phyloP scores from a whole-genome alignment of 2,113 vertebrate species.

The Petrocephalus zakoni region DNA sequence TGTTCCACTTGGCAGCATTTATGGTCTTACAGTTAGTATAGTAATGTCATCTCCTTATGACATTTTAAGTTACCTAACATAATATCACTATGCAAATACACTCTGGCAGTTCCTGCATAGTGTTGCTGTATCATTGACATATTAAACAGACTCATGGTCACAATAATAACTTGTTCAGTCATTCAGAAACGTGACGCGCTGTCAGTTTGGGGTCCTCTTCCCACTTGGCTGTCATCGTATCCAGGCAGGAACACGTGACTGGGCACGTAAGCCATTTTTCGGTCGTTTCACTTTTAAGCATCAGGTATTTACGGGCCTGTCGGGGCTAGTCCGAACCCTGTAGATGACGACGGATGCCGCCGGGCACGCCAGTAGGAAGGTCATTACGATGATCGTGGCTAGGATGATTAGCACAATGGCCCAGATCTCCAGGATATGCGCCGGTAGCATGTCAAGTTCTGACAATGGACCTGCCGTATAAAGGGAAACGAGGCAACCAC shows the following conservation, averaged over 20 bases:
- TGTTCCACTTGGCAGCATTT: background rate
- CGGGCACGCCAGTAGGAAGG: slow-evolving; percentile 61
- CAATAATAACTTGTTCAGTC: background rate
- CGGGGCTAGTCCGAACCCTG: slow-evolving; percentile 62
- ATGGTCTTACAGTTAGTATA: background rate
- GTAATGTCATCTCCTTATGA: background rate
- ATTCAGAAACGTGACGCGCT: background rate
- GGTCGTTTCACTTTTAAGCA: background rate
- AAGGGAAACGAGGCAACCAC: background rate
- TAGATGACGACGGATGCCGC: slow-evolving; percentile 65
- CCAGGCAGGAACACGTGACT: background rate
- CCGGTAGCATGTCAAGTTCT: slow-evolving; percentile 38
- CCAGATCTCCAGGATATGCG: slow-evolving; percentile 72
- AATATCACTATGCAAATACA: background rate
- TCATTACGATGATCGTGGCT: slow-evolving; percentile 70
- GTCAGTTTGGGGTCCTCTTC: background rate
- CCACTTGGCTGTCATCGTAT: background rate
- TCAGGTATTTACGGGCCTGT: slow-evolving; percentile 53
- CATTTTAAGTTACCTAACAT: background rate
- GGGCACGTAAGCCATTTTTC: background rate
- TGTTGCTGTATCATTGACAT: background rate
- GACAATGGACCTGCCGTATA: slow-evolving; percentile 20
- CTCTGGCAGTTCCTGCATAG: background rate
- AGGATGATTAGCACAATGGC: slow-evolving; percentile 69
- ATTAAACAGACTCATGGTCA: background rate